phyloP scores from a whole-genome alignment of 2,888 invertebrate genomes.

The Lamellibrachia satsuma region DNA sequence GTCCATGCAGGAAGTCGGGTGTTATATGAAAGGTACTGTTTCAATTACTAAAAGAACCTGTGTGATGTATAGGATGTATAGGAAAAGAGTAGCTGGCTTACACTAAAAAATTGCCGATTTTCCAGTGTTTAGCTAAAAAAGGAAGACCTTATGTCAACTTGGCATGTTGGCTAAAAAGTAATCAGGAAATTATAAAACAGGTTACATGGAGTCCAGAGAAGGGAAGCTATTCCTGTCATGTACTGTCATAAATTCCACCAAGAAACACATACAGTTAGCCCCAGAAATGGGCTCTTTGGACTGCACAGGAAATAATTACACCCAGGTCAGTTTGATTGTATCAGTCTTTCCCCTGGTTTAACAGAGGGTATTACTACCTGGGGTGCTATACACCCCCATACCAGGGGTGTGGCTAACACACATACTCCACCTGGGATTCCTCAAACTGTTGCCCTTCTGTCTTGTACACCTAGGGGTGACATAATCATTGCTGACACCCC shows the following conservation, averaged over 20 bases:
- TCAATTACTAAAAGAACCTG: not conserved
- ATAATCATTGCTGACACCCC: not conserved
- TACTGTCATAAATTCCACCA: not conserved
- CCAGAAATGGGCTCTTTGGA: not conserved
- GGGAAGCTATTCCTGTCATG: not conserved
- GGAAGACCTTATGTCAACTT: too few species aligned
- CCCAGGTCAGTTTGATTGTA: not conserved
- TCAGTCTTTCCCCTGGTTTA: not conserved
- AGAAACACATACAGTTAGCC: not conserved
- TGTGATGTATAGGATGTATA: not conserved
- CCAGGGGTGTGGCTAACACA: not conserved
- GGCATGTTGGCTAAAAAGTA: too few species aligned
- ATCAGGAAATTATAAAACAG: too few species aligned
- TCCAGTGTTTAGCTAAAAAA: too few species aligned
- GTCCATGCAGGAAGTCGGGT: not conserved
- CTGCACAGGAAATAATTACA: not conserved
- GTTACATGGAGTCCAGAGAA: too few species aligned
- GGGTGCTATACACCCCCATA: not conserved
- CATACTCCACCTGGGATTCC: slow-evolving; percentile 6
- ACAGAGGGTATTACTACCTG: not conserved
- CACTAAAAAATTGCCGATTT: too few species aligned
- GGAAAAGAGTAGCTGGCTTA: not conserved
- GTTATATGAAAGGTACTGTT: not conserved
- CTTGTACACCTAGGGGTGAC: not conserved
- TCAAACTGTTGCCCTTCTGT: not conserved